phyloP scores from a whole-genome alignment of 2,888 invertebrate species.

The Diogma glabrata region DNA sequence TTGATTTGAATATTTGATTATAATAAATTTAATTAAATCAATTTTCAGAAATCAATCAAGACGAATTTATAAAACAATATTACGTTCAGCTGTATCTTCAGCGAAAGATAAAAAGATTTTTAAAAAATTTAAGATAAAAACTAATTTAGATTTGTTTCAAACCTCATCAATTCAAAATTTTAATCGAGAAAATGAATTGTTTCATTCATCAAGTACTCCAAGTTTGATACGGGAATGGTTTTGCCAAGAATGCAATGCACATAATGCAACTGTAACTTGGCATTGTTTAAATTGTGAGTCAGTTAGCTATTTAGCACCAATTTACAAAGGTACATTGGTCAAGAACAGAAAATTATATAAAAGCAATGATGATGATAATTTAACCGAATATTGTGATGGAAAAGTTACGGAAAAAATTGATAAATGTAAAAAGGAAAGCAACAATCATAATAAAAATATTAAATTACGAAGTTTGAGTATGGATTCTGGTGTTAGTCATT shows the following conservation, averaged over 20 bases:
- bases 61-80: conserved; percentile 34
- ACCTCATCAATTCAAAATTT: no score
- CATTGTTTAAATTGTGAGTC: conserved; percentile 37
- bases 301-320: conserved; percentile 36
- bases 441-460: conserved; percentile 4
- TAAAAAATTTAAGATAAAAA: conserved; percentile 6
- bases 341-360: neutral
- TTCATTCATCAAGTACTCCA: conserved; percentile 36
- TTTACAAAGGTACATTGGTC: conserved; percentile 35
- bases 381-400: neutral
- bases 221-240: conserved; percentile 37
- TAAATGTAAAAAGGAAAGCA: neutral
- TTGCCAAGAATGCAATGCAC: conserved; percentile 34
- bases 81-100: conserved; percentile 24
- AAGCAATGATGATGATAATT: neutral
- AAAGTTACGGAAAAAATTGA: neutral
- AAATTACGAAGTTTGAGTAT: conserved; percentile 33
- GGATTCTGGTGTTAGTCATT: conserved; percentile 31
- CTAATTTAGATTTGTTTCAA: conserved; percentile 5
- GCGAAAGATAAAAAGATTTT: no score
- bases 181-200: neutral
- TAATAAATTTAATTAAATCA: neutral
- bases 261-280: conserved; percentile 38
- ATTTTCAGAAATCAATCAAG: conserved; percentile 32
- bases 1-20: no score